Base-by-base conservation (phyloP, 2,888 invertebrate genomes). In the Podabrus alpinus region DNA sequence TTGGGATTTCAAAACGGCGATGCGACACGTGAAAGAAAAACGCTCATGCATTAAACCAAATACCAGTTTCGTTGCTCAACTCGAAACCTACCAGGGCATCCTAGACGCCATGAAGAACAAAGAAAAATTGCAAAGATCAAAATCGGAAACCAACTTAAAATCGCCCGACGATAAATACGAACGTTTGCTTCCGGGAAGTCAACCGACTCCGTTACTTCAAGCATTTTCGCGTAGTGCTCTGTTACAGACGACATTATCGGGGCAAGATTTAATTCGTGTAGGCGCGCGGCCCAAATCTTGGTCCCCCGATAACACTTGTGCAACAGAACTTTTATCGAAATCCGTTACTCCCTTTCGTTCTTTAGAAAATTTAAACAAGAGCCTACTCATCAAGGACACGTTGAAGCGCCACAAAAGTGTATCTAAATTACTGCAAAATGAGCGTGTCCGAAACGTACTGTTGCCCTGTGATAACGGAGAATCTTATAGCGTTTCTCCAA, bases 1-100 rank as follows among this genome's bases (percentile, higher is more conserved):
- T 85, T 97, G 97, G 97, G 94, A 95, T 83, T 94, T 98, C 83
- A 92, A 94, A 77, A 93, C 94, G 83, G 97, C 99, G 1, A 89
- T 96, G 83, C 92, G 94, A 77, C 95, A 96, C 88, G 98, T 99
- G 0, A 97, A 96, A 87, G 91, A 94, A 76, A 95, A 95, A 85
- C 91, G 99, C 21, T 95, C 91, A 85, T 98, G 98, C 87, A 96
- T 99, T 80, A 97, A 97, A 86, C 99, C 99, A 10, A 99, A 99
- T 88, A 93, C 92, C 69, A 97, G 96, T 84, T 99, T 99, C 89
- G 90, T 97, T 82, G 91, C 93, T 82, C 99, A 99, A 87, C 90
- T 99, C 81, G 96, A 97, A 88, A 98, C 96, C 11, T 99, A 99
- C 87, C 94, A 97, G 88, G 98, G 85, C 61, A 98, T 98, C 84